Base-by-base conservation (phyloP, 2,888 invertebrate species). In the Cephus pygmeus region DNA sequence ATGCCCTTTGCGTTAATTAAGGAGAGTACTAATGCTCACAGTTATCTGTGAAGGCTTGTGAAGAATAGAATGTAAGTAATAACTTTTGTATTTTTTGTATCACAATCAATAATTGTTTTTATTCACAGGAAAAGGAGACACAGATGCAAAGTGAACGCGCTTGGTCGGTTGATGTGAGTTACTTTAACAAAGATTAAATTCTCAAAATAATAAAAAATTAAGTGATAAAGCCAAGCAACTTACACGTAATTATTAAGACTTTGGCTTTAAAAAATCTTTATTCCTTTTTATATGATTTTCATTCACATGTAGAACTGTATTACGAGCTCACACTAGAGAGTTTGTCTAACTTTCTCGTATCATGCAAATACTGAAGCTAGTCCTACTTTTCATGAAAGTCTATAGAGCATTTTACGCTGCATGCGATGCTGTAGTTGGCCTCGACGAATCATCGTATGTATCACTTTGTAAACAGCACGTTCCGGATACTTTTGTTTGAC, bases 391-490 rank as follows among this genome's bases (percentile, higher is more conserved):
- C 93, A 98, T 88, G 96, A 96, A 69, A 99, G 93, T 83, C 99
- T 94, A 92, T 97, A 99, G 33, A 99, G 93, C 97, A 99, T 98
- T 93, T 98, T 98, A 78, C 99, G 94, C 92, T 99, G 99, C 94
- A 98, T 95, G 76, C 99, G 94, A 92, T 99, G 98, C 88, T 99
- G 99, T 74, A 99, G 92, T 90, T 99, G 99, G 0, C 99, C 99
- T 30, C 99, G 94, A 36, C 98, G 94, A 84, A 99, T 96, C 98
- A 99, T 98, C 15, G 97, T 96, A 86, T 97, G 95, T 84, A 99
- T 95, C 23, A 99, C 99, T 92, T 98, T 99, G 80, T 95, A 92
- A 79, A 99, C 95, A 9, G 96, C 94, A 78, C 96, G 93, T 90
- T 98, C 98, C 0, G 97, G 95, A 91, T 97, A 98, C 91, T 97